A percentile compares a stretch with the other conserved stretches of the same genome.
Evolutionary conservation across 2,888 invertebrate genomes (phyloP).

Genomic region (Melieria omissa): DNA sequence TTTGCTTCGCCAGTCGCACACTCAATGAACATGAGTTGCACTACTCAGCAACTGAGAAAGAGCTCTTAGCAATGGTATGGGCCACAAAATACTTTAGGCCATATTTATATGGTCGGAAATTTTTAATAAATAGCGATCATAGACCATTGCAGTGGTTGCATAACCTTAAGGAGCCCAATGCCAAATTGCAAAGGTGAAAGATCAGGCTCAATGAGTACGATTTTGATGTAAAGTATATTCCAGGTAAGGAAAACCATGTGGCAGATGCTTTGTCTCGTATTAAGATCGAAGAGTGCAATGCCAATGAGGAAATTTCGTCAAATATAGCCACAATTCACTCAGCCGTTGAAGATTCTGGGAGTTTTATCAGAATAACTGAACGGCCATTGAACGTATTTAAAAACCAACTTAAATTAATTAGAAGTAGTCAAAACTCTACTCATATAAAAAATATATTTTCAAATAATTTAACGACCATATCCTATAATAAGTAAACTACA

Average conservation of each 20-base stretch:
- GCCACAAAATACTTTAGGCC: constrained; percentile 37
- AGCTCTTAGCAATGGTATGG: constrained; percentile 38
- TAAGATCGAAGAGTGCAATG: constrained; percentile 34
- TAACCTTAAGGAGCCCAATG: constrained; percentile 29
- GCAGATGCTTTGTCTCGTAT: constrained; percentile 36
- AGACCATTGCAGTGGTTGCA: constrained; percentile 28
- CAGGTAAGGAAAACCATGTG: constrained; percentile 36
- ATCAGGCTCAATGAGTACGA: constrained; percentile 38
- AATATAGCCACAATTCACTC: constrained; percentile 23
- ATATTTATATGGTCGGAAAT: constrained; percentile 39
- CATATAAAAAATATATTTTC: constrained; percentile 13
- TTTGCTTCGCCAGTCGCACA: constrained; percentile 39
- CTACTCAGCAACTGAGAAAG: constrained; percentile 40
- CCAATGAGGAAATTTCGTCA: neutral
- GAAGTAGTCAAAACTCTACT: neutral
- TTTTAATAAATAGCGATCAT: constrained; percentile 27
- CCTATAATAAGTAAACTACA: constrained; percentile 21
- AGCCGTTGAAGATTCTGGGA: constrained; percentile 15
- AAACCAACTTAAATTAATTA: constrained; percentile 25
- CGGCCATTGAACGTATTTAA: constrained; percentile 12
- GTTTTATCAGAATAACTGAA: constrained; percentile 11
- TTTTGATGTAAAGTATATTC: constrained; percentile 36
- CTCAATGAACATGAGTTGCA: constrained; percentile 40
- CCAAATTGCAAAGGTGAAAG: constrained; percentile 37
- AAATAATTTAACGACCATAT: constrained; percentile 31